These are phyloP conservation scores for Druon quercuslanigerum DNA, from an alignment of 1,140 invertebrate genomes.

Conservation along the genomic window DNA sequence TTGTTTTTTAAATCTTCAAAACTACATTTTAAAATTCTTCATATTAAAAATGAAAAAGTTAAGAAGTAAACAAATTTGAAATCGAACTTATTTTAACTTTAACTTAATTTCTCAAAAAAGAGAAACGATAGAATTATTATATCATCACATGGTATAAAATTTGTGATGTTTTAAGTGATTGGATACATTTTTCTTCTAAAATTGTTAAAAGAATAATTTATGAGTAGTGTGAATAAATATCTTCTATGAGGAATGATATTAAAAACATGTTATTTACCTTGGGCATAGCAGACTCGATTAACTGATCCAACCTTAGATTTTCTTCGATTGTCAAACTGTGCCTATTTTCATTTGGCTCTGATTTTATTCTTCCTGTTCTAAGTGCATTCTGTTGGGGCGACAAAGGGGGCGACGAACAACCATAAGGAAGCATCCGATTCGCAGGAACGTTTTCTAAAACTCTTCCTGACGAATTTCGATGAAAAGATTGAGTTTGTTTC, in stretches of 20 bases:
- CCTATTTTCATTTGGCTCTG: constrained; percentile 53
- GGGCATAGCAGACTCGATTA: constrained; percentile 67
- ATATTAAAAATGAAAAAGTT: too few species aligned
- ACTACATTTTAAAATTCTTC: too few species aligned
- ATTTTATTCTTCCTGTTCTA: constrained; percentile 11
- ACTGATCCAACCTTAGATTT: constrained; percentile 65
- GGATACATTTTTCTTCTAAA: too few species aligned
- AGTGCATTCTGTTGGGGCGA: neutral
- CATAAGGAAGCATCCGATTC: constrained; percentile 38
- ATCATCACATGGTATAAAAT: too few species aligned
- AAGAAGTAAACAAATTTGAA: too few species aligned
- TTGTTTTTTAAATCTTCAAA: too few species aligned
- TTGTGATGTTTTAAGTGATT: too few species aligned
- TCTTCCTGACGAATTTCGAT: neutral
- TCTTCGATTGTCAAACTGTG: constrained; percentile 64
- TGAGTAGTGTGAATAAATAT: neutral
- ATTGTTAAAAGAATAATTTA: neutral
- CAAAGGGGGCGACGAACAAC: constrained; percentile 40
- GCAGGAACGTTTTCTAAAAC: constrained; percentile 27
- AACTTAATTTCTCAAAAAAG: too few species aligned
- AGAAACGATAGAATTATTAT: too few species aligned
- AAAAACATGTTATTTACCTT: constrained; percentile 43
- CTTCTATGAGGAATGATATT: neutral
- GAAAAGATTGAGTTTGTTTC: constrained; percentile 15
- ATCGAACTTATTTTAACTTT: too few species aligned